These are phyloP conservation scores for Brachyrhaphis roseni DNA, from an alignment of 2,797 vertebrate genomes.

Conservation along the genomic window DNA sequence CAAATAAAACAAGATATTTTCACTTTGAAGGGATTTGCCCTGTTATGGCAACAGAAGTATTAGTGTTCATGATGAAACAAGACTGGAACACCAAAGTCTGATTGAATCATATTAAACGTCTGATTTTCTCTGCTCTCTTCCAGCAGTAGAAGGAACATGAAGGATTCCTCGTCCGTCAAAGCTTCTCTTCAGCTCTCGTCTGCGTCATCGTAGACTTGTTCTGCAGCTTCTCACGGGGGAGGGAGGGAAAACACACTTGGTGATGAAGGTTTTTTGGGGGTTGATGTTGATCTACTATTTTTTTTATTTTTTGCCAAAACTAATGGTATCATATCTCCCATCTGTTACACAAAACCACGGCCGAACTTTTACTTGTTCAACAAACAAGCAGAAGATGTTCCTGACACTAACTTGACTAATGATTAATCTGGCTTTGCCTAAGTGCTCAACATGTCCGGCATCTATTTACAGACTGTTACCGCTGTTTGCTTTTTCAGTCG, in stretches of 20 bases:
- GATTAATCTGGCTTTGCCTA: slow-evolving; percentile 48
- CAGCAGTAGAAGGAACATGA: slow-evolving; percentile 20
- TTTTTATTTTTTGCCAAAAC: slow-evolving; percentile 53
- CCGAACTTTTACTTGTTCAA: slow-evolving; percentile 41
- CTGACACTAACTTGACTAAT: slow-evolving; percentile 59
- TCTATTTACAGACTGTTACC: slow-evolving; percentile 14
- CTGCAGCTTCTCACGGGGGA: slow-evolving; percentile 38
- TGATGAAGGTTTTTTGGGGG: slow-evolving; percentile 16
- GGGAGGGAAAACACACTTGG: slow-evolving; percentile 23
- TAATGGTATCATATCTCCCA: slow-evolving; percentile 49
- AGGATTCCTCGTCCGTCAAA: slow-evolving; percentile 40
- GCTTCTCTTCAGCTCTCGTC: slow-evolving; percentile 52
- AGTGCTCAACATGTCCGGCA: slow-evolving; percentile 15
- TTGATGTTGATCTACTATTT: slow-evolving; percentile 38
- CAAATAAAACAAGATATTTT: background rate
- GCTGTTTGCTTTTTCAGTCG: slow-evolving; percentile 24
- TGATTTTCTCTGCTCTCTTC: slow-evolving; percentile 10
- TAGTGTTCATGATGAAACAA: background rate
- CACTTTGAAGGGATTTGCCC: slow-evolving; percentile 1
- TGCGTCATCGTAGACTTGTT: slow-evolving; percentile 32
- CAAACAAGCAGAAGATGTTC: slow-evolving; percentile 11
- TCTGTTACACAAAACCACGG: slow-evolving; percentile 59
- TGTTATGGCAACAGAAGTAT: background rate
- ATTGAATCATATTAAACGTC: background rate
- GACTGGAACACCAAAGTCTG: background rate